Base-by-base conservation (phyloP, 2,888 invertebrate species). In the Malthinus seriepunctatus region DNA sequence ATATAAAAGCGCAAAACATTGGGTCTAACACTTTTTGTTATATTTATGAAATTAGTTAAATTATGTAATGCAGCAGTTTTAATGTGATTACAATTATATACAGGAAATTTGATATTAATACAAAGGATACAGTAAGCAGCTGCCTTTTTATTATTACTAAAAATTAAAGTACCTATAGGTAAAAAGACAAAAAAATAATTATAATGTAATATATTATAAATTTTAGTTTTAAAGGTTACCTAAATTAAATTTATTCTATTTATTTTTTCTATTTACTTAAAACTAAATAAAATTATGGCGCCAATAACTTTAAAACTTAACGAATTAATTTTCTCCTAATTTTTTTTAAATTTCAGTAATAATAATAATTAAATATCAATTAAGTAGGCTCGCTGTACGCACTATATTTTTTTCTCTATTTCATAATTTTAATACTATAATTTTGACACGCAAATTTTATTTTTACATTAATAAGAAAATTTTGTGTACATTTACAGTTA, bases 41-140 rank as follows among this genome's bases (percentile, higher is more conserved):
- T 23, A 23, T 35, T 35, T 15, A 23, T 15, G 15, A 23, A 42
- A 42, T 42, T 42, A 42, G 39, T 42, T 9, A 42, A 42, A 15
- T 42, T 12, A 42, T 42, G 39, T 42, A 42, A 42, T 42, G 23
- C 39, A 15, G 23, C 12, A 42, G 39, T 14, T 42, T 42, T 42
- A 15, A 42, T n/a, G 10, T 23, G n/a, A 42, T 42, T 42, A 42
- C 39, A 42, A 42, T 42, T 42, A 42, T 23, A 23, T 42, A 42
- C 39, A 42, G 15, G 39, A 42, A 42, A 42, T 42, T 42, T 42
- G 39, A 15, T 15, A 42, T 42, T 42, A 42, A 42, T 42, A 42
- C 39, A 42, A 42, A 42, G 39, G 15, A 42, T 23, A 23, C 5
- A 23, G 23, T 23, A 23, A 23, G 39, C 39, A 42, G 39, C 39